Evolutionary conservation across 1,140 invertebrate genomes (phyloP).

Genomic region (Metopolophium dirhodum): DNA sequence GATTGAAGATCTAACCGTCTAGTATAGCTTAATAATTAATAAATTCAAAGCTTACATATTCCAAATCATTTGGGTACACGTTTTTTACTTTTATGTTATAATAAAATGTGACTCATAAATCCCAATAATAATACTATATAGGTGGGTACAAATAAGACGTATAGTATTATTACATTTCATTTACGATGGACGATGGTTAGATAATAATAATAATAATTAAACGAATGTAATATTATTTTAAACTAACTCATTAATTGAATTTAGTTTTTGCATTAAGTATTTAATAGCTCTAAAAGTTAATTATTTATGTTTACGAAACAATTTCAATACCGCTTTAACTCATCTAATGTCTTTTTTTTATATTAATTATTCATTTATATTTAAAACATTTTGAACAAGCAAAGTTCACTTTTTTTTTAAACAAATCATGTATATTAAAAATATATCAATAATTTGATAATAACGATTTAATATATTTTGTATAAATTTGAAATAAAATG

Average conservation of each 20-base stretch:
- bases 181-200: not conserved
- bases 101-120: not conserved
- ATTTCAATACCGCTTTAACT: not conserved
- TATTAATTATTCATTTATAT: not conserved
- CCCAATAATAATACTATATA: not conserved
- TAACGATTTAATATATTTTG: too few relatives aligned
- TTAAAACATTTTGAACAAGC: too few relatives aligned
- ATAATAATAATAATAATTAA: too few relatives aligned
- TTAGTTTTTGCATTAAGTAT: not conserved
- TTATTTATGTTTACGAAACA: too few relatives aligned
- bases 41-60: not conserved
- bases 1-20: not conserved
- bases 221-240: not conserved
- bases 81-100: not conserved
- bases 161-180: not conserved
- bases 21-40: not conserved
- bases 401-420: not conserved
- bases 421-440: too few relatives aligned
- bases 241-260: not conserved
- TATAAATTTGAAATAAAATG: not conserved
- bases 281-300: too few relatives aligned
- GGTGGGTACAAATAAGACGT: not conserved
- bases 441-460: not conserved
- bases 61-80: not conserved
- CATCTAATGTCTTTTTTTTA: not conserved